These are phyloP conservation scores for Hydropsyche tenuis DNA, from an alignment of 1,140 invertebrate species.

Conservation along the genomic window DNA sequence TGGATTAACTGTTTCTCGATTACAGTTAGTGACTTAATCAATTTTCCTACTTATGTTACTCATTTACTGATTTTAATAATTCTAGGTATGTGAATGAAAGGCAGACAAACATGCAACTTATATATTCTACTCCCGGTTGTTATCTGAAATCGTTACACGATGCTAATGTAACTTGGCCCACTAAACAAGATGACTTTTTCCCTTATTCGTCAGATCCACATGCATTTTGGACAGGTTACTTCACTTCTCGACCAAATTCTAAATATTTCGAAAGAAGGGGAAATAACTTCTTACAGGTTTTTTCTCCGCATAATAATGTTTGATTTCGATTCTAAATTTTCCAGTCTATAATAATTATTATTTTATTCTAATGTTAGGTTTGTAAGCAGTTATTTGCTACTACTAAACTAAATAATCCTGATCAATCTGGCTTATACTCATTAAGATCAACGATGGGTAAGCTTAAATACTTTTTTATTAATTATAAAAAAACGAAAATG, in stretches of 20 bases:
- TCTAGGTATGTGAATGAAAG: conserved; percentile 65
- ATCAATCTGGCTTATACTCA: conserved; percentile 55
- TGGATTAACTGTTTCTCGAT: no score
- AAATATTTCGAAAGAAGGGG: conserved; percentile 81
- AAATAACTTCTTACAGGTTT: conserved; percentile 80
- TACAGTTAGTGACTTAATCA: no score
- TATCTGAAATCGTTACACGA: conserved; percentile 86
- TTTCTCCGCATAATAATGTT: background rate
- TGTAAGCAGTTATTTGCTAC: conserved; percentile 64
- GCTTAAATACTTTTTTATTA: background rate
- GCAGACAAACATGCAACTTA: conserved; percentile 73
- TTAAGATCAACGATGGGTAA: conserved; percentile 62
- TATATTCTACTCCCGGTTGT: conserved; percentile 95
- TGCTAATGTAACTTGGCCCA: conserved; percentile 68
- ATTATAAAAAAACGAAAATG: background rate
- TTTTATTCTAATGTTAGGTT: conserved; percentile 41
- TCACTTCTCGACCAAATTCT: conserved; percentile 84
- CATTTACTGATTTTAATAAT: conserved; percentile 27
- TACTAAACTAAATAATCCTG: conserved; percentile 50
- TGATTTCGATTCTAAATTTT: background rate
- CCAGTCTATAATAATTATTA: background rate
- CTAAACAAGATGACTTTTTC: conserved; percentile 86
- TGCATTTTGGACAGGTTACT: conserved; percentile 95
- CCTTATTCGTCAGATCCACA: conserved; percentile 87
- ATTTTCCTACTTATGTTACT: no score